Evolutionary conservation across 1,140 invertebrate species (phyloP).

Genomic region (Streblospio benedicti): DNA sequence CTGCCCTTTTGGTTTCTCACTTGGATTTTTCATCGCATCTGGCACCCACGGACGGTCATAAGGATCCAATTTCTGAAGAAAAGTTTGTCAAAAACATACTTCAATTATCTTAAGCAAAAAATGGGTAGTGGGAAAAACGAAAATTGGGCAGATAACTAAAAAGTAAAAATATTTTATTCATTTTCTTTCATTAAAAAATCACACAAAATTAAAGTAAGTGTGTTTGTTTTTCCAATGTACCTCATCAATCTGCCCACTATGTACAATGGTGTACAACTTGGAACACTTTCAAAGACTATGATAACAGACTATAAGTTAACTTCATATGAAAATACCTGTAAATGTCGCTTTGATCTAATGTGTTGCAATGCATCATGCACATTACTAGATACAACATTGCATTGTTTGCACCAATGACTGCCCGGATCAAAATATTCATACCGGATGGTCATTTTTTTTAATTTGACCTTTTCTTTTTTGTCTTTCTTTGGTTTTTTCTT

Average conservation of each 20-base stretch:
- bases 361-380: conserved; percentile 31
- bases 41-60: conserved; percentile 30
- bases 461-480: neutral
- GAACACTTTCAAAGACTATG: too few species aligned
- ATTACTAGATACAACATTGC: conserved; percentile 28
- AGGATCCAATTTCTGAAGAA: conserved; percentile 23
- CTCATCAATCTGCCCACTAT: too few species aligned
- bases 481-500: neutral
- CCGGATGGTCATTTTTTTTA: conserved; percentile 9
- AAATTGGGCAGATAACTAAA: too few species aligned
- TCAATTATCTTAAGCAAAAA: too few species aligned
- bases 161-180: too few species aligned
- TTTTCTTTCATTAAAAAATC: too few species aligned
- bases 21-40: conserved; percentile 20
- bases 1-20: conserved; percentile 15
- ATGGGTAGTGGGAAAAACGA: too few species aligned
- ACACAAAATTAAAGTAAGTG: too few species aligned
- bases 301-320: too few species aligned
- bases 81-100: too few species aligned
- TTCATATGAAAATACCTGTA: conserved; percentile 25
- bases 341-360: conserved; percentile 30
- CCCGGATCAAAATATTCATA: conserved; percentile 37
- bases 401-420: conserved; percentile 35
- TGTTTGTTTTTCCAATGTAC: too few species aligned
- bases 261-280: too few species aligned